Base-by-base conservation (phyloP, 2,113 vertebrate species). In the Saccopteryx leptura region DNA sequence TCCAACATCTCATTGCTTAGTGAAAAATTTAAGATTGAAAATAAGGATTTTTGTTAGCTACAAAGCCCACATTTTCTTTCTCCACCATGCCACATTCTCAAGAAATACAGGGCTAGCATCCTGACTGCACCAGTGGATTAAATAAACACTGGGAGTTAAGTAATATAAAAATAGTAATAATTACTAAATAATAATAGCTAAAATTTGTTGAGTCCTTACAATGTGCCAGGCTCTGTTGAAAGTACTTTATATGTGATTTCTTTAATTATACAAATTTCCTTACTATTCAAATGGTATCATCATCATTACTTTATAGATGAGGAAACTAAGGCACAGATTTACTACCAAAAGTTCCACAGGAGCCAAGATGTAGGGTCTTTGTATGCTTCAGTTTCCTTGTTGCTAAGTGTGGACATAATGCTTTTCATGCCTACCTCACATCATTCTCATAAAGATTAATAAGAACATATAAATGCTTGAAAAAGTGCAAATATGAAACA, bases 171-270 rank as follows among this genome's bases (percentile, higher is more conserved):
- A 72, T 80, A 89, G 68, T 75, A 61, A 58, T 58, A 69, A 61
- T 76, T 81, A 60, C 33, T 68, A 88, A 81, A 58, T 65, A 79
- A 78, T 58, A 94, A 54, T 60, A 88, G 8, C 9, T 90, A 94
- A 63, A 10, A 58, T 46, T 75, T 68, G n/a, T 56, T 75, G 69
- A 92, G 9, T 33, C 1, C 23, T 72, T 92, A 54, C 15, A n/a
- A 52, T 31, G 18, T 82, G 1, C 13, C 68, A 89, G 28, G 12
- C 17, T 75, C 56, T 66, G 21, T 86, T 94, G 23, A 46, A 81
- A n/a, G 11, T 81, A 88, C 84, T 31, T 26, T 63, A 39, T 71
- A 63, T 81, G 5, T 71, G 69, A 69, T 76, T 93, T 88, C 9
- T 79, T 91, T 83, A 87, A 82, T 63, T 86, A 74, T 12, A 75